A percentile compares a stretch with the other conserved stretches of the same genome.
Evolutionary conservation across 2,797 vertebrate genomes (phyloP).

Genomic region (Periparus ater): DNA sequence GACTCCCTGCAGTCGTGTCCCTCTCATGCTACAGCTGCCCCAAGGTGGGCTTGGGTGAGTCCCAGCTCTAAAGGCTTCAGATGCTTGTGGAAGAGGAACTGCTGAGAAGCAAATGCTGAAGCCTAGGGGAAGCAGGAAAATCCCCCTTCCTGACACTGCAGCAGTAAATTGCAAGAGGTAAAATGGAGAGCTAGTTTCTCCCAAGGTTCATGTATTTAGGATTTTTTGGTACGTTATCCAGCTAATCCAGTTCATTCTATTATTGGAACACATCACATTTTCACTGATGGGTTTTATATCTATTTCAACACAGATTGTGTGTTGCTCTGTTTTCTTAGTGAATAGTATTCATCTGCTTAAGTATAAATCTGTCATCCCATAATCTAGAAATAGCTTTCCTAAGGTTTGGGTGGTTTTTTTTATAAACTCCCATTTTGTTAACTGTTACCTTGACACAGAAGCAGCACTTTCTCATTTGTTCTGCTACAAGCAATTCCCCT

Average conservation of each 20-base stretch:
- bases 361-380: neutral
- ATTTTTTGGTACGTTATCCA: neutral
- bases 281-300: neutral
- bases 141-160: neutral
- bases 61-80: neutral
- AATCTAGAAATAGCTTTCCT: slow-evolving; percentile 15
- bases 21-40: neutral
- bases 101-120: neutral
- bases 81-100: neutral
- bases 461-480: neutral
- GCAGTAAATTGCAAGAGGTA: neutral
- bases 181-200: neutral
- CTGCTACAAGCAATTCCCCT: neutral
- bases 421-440: neutral
- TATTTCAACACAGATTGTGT: slow-evolving; percentile 6
- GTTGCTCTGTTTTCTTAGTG: slow-evolving; percentile 13
- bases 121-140: neutral
- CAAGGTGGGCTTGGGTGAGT: neutral
- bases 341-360: neutral
- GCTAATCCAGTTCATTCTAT: neutral
- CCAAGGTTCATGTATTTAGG: neutral
- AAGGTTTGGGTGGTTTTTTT: neutral
- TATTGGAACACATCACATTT: neutral
- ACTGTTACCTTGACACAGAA: slow-evolving; percentile 21
- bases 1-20: neutral